phyloP scores from a whole-genome alignment of 2,888 invertebrate species.

The Dexiosoma caninum region DNA sequence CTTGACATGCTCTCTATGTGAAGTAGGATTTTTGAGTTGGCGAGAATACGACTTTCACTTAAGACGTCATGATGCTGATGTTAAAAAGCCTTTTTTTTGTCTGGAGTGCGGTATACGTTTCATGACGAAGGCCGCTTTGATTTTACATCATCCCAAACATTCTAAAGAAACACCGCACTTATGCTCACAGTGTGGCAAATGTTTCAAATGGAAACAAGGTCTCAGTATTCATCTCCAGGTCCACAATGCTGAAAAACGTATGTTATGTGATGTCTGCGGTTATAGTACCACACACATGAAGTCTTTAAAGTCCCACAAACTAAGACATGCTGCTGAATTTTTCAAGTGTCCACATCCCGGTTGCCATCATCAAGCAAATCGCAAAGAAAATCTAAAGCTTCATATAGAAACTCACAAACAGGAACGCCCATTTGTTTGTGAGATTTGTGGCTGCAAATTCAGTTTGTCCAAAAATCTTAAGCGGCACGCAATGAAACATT shows the following conservation, averaged over 20 bases:
- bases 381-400: conserved; percentile 80
- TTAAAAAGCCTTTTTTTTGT: conserved; percentile 79
- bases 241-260: conserved; percentile 79
- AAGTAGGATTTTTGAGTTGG: conserved; percentile 74
- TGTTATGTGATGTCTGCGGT: conserved; percentile 81
- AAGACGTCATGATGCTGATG: conserved; percentile 74
- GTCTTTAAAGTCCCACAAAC: conserved; percentile 79
- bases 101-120: conserved; percentile 79
- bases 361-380: conserved; percentile 78
- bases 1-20: conserved; percentile 74
- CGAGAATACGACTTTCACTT: conserved; percentile 77
- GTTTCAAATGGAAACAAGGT: conserved; percentile 81
- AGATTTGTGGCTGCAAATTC: conserved; percentile 80
- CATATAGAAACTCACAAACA: conserved; percentile 80
- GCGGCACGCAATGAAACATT: conserved; percentile 74
- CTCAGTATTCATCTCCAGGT: conserved; percentile 79
- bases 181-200: conserved; percentile 79
- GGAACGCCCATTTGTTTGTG: conserved; percentile 80
- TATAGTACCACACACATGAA: conserved; percentile 80
- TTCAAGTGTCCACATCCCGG: conserved; percentile 79
- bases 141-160: conserved; percentile 80
- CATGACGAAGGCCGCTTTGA: conserved; percentile 78
- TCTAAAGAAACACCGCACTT: conserved; percentile 79
- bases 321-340: conserved; percentile 79
- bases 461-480: conserved; percentile 80